Evolutionary conservation across 1,140 invertebrate species (phyloP), one percentile per base, ranked within the genome.

Genomic region (Dufourea novaeangliae): DNA sequence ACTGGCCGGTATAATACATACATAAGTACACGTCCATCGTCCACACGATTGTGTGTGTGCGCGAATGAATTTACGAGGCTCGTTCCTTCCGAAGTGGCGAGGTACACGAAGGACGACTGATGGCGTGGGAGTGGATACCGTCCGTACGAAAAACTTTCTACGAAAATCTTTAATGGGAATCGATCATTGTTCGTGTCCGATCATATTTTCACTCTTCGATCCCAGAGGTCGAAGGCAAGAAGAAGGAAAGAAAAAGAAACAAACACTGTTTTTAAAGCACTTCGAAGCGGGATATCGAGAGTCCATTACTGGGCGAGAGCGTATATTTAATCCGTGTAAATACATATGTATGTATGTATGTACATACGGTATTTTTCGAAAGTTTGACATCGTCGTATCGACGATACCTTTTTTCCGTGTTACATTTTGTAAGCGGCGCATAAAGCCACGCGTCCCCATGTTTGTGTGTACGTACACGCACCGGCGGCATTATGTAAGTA

Each of bases 401-500:
- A n/a, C 29, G 46, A 69, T 46, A 17, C 20, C 20, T n/a, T 50
- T 50, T 46, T 78, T 68, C 67, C 64, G 63, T 56, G 61, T 56
- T 54, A 74, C 29, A 50, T 37, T n/a, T 29, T 29, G 41, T 73
- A 46, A 64, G 27, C 20, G 39, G 32, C 7, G 20, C 32, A 69
- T 56, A 50, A 50, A 62, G 12, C 70, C 25, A 61, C 50, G 39
- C 63, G 34, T 46, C 41, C n/a, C 72, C 61, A 25, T 41, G 71
- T n/a, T n/a, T n/a, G 20, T 32, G 17, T 54, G 69, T 73, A 83
- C 66, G 63, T 63, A 62, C 62, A n/a, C n/a, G n/a, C n/a, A n/a
- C n/a, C n/a, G n/a, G 64, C 73, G n/a, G 44, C 56, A 72, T 84
- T 84, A 84, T 75, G 67, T 84, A 84, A 84, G 71, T 68, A 76